These are phyloP conservation scores for Ciconia maguari DNA, from an alignment of 2,113 vertebrate genomes.

Conservation along the genomic window DNA sequence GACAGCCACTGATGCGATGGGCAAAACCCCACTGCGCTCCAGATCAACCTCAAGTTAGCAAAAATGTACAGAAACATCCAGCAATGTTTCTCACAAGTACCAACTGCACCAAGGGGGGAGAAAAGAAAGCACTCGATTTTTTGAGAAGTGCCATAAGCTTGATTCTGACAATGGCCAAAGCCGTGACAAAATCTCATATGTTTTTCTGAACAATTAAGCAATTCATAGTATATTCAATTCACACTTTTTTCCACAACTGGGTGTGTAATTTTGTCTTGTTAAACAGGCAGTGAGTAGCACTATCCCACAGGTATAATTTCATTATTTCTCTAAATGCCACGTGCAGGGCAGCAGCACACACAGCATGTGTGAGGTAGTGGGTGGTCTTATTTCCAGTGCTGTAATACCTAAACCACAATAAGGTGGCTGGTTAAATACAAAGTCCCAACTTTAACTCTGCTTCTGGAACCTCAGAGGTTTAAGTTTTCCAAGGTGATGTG, in stretches of 20 bases:
- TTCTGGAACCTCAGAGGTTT: neutral
- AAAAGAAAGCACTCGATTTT: neutral
- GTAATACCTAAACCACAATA: neutral
- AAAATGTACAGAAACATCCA: neutral
- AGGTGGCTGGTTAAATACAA: neutral
- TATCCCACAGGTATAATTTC: slow-evolving; percentile 21
- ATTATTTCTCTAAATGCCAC: neutral
- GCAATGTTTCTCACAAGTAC: neutral
- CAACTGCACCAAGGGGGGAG: neutral
- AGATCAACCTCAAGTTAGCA: neutral
- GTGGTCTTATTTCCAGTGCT: slow-evolving; percentile 5
- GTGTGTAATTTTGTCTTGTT: neutral
- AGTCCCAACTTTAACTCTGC: neutral
- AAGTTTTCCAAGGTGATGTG: neutral
- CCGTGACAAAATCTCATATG: neutral
- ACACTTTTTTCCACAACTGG: neutral
- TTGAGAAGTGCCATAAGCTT: neutral
- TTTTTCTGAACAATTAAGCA: neutral
- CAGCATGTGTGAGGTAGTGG: neutral
- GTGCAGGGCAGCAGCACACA: neutral
- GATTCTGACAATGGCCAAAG: neutral
- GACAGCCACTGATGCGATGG: neutral
- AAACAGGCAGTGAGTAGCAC: neutral
- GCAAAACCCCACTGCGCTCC: neutral
- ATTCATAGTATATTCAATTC: neutral